These are phyloP conservation scores for Parelbella ahira DNA, from an alignment of 2,888 invertebrate genomes.

Conservation along the genomic window DNA sequence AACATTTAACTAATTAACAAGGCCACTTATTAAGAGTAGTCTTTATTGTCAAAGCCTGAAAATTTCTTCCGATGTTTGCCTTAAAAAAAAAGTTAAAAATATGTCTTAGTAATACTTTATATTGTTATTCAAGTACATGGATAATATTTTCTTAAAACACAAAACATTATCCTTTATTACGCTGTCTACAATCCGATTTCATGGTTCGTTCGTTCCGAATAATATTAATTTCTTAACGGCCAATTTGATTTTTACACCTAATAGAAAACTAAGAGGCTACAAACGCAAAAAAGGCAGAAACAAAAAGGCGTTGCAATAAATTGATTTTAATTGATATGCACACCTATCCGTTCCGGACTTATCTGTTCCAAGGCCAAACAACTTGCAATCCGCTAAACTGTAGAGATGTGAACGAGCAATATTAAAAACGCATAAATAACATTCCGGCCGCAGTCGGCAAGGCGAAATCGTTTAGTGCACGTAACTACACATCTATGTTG, in stretches of 20 bases:
- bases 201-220: constrained; percentile 1
- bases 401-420: constrained; percentile 11
- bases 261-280: too few relatives aligned
- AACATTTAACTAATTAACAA: too few relatives aligned
- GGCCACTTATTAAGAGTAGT: too few relatives aligned
- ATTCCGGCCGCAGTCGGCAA: constrained; percentile 6
- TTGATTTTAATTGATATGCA: constrained; percentile 14
- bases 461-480: constrained; percentile 19
- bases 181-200: background rate
- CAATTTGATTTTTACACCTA: constrained; percentile 19
- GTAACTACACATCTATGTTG: too few relatives aligned
- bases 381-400: constrained; percentile 19
- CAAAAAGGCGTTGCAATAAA: constrained; percentile 20
- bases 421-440: constrained; percentile 23
- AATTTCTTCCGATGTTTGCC: too few relatives aligned
- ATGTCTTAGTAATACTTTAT: too few relatives aligned
- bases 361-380: constrained; percentile 12
- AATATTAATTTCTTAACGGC: constrained; percentile 7
- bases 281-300: too few relatives aligned
- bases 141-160: too few relatives aligned
- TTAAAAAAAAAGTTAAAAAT: too few relatives aligned
- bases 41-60: too few relatives aligned
- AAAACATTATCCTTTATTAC: too few relatives aligned
- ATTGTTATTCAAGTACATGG: too few relatives aligned
- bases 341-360: constrained; percentile 3